A percentile compares a stretch with the other conserved stretches of the same genome.
phyloP scores from a whole-genome alignment of 2,888 invertebrate species.

The Drosophila cognata region DNA sequence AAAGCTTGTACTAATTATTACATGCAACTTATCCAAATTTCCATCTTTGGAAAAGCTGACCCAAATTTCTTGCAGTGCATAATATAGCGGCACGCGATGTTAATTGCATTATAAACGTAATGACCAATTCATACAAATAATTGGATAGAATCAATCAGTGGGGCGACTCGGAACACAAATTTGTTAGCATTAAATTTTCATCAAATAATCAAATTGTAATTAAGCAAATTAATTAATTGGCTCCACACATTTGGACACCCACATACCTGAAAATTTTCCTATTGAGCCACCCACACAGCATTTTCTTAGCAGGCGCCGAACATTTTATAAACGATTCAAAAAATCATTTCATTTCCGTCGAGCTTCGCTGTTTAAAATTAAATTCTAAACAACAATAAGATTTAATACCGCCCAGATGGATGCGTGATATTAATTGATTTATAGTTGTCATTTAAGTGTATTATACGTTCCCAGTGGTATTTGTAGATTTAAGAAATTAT shows the following conservation, averaged over 20 bases:
- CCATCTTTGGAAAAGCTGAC: not conserved
- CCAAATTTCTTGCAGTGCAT: constrained; percentile 50
- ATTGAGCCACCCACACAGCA: constrained; percentile 19
- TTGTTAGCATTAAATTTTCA: constrained; percentile 45
- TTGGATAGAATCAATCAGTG: constrained; percentile 61
- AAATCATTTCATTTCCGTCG: constrained; percentile 66
- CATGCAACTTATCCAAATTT: not conserved
- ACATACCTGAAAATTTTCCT: constrained; percentile 7
- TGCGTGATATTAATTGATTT: constrained; percentile 58
- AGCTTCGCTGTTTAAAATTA: constrained; percentile 49
- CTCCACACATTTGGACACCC: constrained; percentile 13
- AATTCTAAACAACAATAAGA: constrained; percentile 58
- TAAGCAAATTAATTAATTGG: constrained; percentile 53
- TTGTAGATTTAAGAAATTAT: not conserved
- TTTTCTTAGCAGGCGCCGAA: not conserved
- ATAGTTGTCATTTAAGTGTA: constrained; percentile 43
- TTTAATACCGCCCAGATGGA: constrained; percentile 34
- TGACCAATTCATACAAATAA: constrained; percentile 33
- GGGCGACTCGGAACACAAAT: constrained; percentile 16
- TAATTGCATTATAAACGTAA: constrained; percentile 38
- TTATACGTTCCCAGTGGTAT: constrained; percentile 7
- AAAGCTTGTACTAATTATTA: not conserved
- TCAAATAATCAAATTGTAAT: constrained; percentile 39
- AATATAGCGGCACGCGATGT: constrained; percentile 24
- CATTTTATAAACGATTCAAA: constrained; percentile 81